These are phyloP conservation scores for Cydia fagiglandana DNA, from an alignment of 1,140 invertebrate species.

Conservation along the genomic window DNA sequence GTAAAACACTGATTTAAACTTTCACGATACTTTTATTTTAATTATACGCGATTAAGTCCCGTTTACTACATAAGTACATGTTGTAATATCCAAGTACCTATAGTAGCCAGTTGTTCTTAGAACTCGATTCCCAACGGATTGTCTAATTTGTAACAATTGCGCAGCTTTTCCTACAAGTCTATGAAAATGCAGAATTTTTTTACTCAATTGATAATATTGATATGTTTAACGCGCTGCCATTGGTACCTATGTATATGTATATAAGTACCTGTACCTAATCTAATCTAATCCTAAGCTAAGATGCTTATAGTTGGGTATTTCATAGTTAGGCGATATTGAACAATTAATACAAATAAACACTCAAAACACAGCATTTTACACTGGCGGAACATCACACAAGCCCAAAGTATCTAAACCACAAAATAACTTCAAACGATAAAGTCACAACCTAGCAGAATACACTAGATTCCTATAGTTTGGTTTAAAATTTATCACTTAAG, in stretches of 20 bases:
- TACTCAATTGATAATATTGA: background rate
- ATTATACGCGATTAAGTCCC: no score
- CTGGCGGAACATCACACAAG: slow-evolving; percentile 75
- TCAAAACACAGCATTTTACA: slow-evolving; percentile 74
- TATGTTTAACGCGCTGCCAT: background rate
- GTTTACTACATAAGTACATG: no score
- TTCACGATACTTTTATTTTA: no score
- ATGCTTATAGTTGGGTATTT: background rate
- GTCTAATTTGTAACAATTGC: no score
- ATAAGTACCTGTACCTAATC: no score
- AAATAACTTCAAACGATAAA: slow-evolving; percentile 39
- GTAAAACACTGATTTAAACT: no score
- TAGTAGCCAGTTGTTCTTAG: no score
- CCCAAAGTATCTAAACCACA: slow-evolving; percentile 40
- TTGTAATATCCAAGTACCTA: no score
- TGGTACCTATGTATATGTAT: no score
- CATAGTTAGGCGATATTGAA: slow-evolving; percentile 33
- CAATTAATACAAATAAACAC: slow-evolving; percentile 52
- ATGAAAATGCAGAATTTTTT: background rate
- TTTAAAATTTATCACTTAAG: background rate
- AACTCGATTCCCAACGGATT: no score
- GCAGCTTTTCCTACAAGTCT: no score
- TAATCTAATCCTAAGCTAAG: background rate
- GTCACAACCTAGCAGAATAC: slow-evolving; percentile 68
- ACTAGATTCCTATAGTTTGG: slow-evolving; percentile 49